Percentiles rank a stretch among this genome's conserved stretches.
Conservation (phyloP, 2,888 invertebrate species). For the Cheilosia vulpina region DNA sequence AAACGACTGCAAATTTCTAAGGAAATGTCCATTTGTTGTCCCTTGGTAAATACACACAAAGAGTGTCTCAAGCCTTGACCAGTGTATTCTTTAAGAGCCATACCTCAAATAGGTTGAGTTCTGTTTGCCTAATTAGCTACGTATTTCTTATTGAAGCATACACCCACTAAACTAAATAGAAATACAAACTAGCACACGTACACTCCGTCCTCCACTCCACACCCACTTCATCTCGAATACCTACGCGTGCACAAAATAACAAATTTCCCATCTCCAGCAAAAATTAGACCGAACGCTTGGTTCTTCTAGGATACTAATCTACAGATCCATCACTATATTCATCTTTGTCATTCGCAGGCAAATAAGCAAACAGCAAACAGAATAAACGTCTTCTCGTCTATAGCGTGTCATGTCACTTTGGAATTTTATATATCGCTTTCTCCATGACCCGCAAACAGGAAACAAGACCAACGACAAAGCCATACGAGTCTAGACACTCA, state of each 20-base stretch:
- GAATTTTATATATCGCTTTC: neutral
- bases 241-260: constrained; percentile 14
- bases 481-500: constrained; percentile 36
- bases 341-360: neutral
- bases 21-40: neutral
- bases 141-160: constrained; percentile 19
- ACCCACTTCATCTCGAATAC: neutral
- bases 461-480: neutral
- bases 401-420: neutral
- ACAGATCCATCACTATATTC: constrained; percentile 8
- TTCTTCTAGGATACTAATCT: neutral
- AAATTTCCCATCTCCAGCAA: neutral
- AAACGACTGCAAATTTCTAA: neutral
- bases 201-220: neutral
- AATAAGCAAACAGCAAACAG: constrained; percentile 11
- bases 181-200: constrained; percentile 11
- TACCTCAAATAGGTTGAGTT: constrained; percentile 5
- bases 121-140: constrained; percentile 20
- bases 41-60: neutral
- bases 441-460: constrained; percentile 28
- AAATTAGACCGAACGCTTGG: neutral
- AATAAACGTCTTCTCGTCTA: constrained; percentile 1
- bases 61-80: constrained; percentile 11
- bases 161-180: constrained; percentile 10
- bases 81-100: neutral